Evolutionary conservation across 2,113 vertebrate species (phyloP), one percentile per base, ranked within the genome.

Genomic region (Oncorhynchus mykiss): DNA sequence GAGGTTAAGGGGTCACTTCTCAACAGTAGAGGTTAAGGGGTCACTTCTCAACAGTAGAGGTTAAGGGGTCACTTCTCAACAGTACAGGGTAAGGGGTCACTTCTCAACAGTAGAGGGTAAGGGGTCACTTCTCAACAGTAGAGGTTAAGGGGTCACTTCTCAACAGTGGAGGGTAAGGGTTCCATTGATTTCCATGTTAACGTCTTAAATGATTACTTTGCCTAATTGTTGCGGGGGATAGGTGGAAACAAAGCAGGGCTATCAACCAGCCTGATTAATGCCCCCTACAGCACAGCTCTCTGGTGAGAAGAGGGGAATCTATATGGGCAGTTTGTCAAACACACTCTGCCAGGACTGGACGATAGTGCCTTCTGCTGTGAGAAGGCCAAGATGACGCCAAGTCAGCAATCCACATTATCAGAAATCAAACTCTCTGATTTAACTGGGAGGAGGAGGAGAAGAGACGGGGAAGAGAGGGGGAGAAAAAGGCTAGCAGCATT

Each of bases 351-450:
- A 88, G 89, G 95, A 94, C 84, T 77, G 80, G 86, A 86, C 60
- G 84, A 82, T 87, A 83, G 94, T 92, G 89, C 85, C 91, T 84
- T 84, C 78, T 87, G 82, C 91, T 90, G 83, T 83, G 78, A 79
- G 86, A 86, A 78, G 88, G 83, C 90, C 87, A 91, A 82, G 92
- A 94, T 92, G 95, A 89, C 94, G 96, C 96, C 88, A 88, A 94
- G 93, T 98, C 97, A 98, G 97, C 97, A 97, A 90, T 90, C 92
- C 91, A 87, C 92, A 94, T 95, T 93, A 97, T 95, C 95, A 95
- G 95, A 96, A 98, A 98, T 97, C 96, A 97, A 96, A 24, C 82
- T 67, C 88, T 51, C 85, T 91, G 89, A 90, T 92, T 88, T 92
- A 88, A 91, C 84, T 77, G 79, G 89, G 84, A 83, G 87, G 87